Percentiles rank a stretch among this genome's conserved stretches.
phyloP scores from a whole-genome alignment of 2,888 invertebrate species.

The Agrotis exclamationis region DNA sequence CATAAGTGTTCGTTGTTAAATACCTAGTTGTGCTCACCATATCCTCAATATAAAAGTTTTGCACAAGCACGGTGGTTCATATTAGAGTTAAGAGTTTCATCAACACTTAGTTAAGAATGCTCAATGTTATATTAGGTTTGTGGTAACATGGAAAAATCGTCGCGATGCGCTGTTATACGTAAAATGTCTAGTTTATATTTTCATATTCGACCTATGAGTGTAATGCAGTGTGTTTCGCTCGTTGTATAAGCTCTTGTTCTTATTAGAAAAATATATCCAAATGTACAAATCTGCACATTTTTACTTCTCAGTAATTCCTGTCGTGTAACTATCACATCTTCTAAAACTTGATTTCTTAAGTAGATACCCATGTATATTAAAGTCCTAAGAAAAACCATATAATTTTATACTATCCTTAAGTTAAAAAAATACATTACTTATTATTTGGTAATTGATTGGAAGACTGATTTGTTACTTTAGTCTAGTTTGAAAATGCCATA shows the following conservation, averaged over 20 bases:
- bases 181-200: conserved; percentile 71
- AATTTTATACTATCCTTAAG: conserved; percentile 74
- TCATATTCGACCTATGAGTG: conserved; percentile 59
- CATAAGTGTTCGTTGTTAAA: conserved; percentile 87
- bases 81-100: conserved; percentile 78
- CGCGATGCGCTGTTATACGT: conserved; percentile 79
- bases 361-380: conserved; percentile 51
- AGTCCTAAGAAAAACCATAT: conserved; percentile 60
- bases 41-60: conserved; percentile 78
- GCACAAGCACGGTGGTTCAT: conserved; percentile 87
- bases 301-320: conserved; percentile 46
- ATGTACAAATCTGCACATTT: conserved; percentile 64
- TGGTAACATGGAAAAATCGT: conserved; percentile 71
- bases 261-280: conserved; percentile 54
- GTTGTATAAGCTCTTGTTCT: conserved; percentile 47
- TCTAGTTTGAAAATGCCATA: conserved; percentile 91
- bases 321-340: conserved; percentile 51
- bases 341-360: conserved; percentile 47
- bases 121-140: conserved; percentile 84
- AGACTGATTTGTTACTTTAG: conserved; percentile 91
- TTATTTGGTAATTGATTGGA: conserved; percentile 88
- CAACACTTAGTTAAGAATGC: conserved; percentile 85
- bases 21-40: conserved; percentile 81
- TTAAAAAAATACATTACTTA: conserved; percentile 81
- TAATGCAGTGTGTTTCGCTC: conserved; percentile 56